Evolutionary conservation across 2,888 invertebrate species (phyloP).

Genomic region (Dicycla oo): DNA sequence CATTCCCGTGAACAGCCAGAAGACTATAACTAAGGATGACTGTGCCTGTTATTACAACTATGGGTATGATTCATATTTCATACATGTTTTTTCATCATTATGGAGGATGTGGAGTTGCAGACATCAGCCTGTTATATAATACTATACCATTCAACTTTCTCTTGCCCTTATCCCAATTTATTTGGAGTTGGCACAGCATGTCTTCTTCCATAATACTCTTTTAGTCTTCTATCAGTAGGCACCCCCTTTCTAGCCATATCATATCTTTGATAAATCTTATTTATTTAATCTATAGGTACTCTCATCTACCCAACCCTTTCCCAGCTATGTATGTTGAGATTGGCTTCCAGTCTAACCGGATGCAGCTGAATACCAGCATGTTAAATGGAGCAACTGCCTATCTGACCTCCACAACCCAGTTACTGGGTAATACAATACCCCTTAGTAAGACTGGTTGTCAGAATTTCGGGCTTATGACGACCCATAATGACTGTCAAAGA

Average conservation of each 20-base stretch:
- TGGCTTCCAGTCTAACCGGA: no score
- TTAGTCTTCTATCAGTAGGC: background rate
- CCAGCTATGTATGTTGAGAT: no score
- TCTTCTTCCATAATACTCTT: background rate
- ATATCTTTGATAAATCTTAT: background rate
- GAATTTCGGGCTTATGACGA: no score
- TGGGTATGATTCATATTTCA: conserved; percentile 81
- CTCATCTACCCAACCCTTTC: no score
- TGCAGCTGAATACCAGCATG: no score
- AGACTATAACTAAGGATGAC: conserved; percentile 82
- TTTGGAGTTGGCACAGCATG: background rate
- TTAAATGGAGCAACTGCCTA: no score
- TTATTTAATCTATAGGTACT: background rate
- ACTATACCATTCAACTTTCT: background rate
- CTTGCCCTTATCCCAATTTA: background rate
- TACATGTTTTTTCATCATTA: background rate
- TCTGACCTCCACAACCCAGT: no score
- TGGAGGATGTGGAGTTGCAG: background rate
- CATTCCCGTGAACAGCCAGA: conserved; percentile 76
- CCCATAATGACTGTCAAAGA: no score
- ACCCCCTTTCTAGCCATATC: no score
- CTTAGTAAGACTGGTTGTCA: no score
- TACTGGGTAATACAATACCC: no score
- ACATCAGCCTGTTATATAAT: background rate
- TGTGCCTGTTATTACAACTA: conserved; percentile 90